These are phyloP conservation scores for Ornithorhynchus anatinus DNA, from an alignment of 2,113 vertebrate genomes.

Conservation along the genomic window DNA sequence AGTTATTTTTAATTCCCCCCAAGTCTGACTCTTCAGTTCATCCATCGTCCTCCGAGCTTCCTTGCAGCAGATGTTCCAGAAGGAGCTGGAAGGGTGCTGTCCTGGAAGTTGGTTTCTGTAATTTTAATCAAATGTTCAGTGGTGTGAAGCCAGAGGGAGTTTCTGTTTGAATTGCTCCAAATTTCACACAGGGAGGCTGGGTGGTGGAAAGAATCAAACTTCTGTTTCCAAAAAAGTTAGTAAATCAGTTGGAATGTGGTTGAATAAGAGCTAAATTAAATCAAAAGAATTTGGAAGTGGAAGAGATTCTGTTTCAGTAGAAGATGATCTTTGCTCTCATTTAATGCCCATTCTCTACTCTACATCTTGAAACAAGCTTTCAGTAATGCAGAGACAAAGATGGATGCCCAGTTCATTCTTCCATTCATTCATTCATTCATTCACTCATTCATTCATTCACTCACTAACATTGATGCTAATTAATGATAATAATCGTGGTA, in stretches of 20 bases:
- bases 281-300: too few species aligned
- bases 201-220: constrained; percentile 21
- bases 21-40: constrained; percentile 35
- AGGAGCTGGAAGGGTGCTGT: constrained; percentile 4
- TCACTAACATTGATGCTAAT: too few species aligned
- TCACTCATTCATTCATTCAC: too few species aligned
- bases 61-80: constrained; percentile 28
- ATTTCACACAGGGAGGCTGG: constrained; percentile 31
- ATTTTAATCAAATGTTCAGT: constrained; percentile 54
- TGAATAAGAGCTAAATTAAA: background rate
- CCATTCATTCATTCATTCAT: too few species aligned
- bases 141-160: constrained; percentile 39
- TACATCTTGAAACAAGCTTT: too few species aligned
- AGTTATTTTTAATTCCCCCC: constrained; percentile 11
- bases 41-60: constrained; percentile 18
- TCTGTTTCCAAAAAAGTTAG: constrained; percentile 31
- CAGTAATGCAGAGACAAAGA: too few species aligned
- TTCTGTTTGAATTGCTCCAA: constrained; percentile 37
- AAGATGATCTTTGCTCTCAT: too few species aligned
- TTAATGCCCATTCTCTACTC: too few species aligned
- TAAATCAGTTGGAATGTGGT: background rate
- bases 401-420: too few species aligned
- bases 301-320: too few species aligned
- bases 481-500: too few species aligned
- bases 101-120: constrained; percentile 23